Evolutionary conservation across 1,140 invertebrate species (phyloP).

Genomic region (Harlomillsia oculata): DNA sequence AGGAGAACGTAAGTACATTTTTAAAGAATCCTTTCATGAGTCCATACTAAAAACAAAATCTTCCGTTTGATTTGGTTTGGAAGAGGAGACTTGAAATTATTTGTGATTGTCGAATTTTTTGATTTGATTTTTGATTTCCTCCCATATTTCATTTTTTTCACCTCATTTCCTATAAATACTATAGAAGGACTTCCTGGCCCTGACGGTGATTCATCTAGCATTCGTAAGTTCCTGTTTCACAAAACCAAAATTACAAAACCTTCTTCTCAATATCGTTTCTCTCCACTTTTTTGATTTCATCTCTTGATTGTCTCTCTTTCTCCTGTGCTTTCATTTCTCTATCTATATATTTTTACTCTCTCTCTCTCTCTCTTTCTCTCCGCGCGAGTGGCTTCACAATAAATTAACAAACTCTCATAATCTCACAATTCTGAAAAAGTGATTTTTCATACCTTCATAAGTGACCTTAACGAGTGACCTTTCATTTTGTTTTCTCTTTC

Average conservation of each 20-base stretch:
- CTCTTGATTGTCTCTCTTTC: conserved; percentile 2
- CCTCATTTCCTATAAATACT: conserved; percentile 5
- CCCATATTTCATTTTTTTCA: conserved; percentile 5
- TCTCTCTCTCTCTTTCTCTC: conserved; percentile 2
- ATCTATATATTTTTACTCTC: neutral
- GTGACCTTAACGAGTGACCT: neutral
- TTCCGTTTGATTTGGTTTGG: too few species aligned
- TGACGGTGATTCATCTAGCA: conserved; percentile 46
- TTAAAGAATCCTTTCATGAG: too few species aligned
- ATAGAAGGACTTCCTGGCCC: conserved; percentile 34
- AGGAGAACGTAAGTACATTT: conserved; percentile 87
- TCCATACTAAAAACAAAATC: neutral
- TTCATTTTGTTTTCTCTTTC: neutral
- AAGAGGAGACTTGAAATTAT: neutral
- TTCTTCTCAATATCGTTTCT: too few species aligned
- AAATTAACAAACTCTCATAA: too few species aligned
- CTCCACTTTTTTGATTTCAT: conserved; percentile 9
- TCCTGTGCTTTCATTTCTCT: conserved; percentile 3
- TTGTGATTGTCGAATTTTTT: conserved; percentile 5
- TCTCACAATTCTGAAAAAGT: too few species aligned
- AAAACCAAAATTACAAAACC: too few species aligned
- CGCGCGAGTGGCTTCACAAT: too few species aligned
- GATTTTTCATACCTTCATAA: too few species aligned
- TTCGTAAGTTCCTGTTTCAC: conserved; percentile 45
- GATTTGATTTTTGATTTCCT: conserved; percentile 12